Conservation (phyloP, 1,140 invertebrate species). For the Leptinotarsa undecemlineata region DNA sequence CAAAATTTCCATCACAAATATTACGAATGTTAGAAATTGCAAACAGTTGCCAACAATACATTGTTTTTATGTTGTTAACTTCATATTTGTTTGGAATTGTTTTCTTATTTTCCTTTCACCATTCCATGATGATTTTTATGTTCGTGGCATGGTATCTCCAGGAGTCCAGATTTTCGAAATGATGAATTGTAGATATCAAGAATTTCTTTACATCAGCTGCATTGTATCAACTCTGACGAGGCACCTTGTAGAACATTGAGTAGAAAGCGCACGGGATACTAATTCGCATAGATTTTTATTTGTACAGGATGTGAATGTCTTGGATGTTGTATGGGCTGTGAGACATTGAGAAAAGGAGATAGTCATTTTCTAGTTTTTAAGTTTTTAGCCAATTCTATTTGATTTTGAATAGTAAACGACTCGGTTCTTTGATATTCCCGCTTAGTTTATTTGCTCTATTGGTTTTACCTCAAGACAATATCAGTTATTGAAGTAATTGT, state of each 20-base stretch:
- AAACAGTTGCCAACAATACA: no score
- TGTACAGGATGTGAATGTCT: conserved; percentile 12
- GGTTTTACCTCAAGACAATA: conserved; percentile 21
- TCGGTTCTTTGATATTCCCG: background rate
- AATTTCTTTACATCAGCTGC: no score
- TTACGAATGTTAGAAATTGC: no score
- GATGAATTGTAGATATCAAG: no score
- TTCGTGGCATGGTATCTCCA: no score
- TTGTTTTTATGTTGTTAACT: no score
- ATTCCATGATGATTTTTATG: no score
- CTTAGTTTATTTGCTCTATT: conserved; percentile 11
- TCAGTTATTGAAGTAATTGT: conserved; percentile 7
- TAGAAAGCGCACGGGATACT: conserved; percentile 7
- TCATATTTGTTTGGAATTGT: no score
- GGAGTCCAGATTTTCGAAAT: no score
- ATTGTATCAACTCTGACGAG: background rate
- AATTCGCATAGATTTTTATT: background rate
- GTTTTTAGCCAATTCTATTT: conserved; percentile 16
- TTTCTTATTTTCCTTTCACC: no score
- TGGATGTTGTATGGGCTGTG: conserved; percentile 23
- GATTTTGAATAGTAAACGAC: background rate
- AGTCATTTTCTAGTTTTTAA: conserved; percentile 18
- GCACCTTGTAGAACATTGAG: background rate
- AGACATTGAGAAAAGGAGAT: conserved; percentile 10
- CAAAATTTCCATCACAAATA: no score